These are phyloP conservation scores for Nannoperca obscura DNA, from an alignment of 2,797 vertebrate species.

Conservation along the genomic window DNA sequence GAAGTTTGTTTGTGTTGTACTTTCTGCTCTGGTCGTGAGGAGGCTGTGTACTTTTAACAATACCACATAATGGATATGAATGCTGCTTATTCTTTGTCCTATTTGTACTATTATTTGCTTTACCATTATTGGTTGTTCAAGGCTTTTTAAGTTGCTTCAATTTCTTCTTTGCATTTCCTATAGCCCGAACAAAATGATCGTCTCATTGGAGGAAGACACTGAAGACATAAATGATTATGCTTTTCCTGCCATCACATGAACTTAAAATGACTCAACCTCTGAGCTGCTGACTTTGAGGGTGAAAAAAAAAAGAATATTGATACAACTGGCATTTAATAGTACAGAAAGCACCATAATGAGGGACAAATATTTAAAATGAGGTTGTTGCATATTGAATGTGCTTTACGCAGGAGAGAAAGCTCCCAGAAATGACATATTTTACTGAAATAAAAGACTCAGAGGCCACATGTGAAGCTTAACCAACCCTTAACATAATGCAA, in stretches of 20 bases:
- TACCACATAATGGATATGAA: neutral
- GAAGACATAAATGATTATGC: constrained; percentile 22
- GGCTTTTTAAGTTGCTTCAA: neutral
- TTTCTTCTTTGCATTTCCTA: constrained; percentile 18
- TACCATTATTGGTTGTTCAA: neutral
- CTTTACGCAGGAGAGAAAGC: constrained; percentile 5
- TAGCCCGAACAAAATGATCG: neutral
- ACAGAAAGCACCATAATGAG: constrained; percentile 10
- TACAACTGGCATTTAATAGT: constrained; percentile 14
- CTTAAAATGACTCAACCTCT: constrained; percentile 29
- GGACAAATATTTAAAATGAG: constrained; percentile 36
- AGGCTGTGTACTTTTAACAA: neutral
- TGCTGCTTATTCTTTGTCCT: neutral
- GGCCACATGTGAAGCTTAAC: neutral
- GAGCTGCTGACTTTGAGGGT: constrained; percentile 43
- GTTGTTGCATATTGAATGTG: constrained; percentile 5
- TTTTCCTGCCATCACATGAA: constrained; percentile 24
- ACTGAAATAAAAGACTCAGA: neutral
- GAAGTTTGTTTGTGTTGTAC: constrained; percentile 21
- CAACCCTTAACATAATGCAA: neutral
- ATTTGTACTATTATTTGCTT: neutral
- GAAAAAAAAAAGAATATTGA: constrained; percentile 55
- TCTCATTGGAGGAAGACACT: constrained; percentile 36
- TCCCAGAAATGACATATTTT: neutral
- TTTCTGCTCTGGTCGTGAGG: neutral